Evolutionary conservation across 2,113 vertebrate genomes (phyloP).

Genomic region (Hylia prasina): DNA sequence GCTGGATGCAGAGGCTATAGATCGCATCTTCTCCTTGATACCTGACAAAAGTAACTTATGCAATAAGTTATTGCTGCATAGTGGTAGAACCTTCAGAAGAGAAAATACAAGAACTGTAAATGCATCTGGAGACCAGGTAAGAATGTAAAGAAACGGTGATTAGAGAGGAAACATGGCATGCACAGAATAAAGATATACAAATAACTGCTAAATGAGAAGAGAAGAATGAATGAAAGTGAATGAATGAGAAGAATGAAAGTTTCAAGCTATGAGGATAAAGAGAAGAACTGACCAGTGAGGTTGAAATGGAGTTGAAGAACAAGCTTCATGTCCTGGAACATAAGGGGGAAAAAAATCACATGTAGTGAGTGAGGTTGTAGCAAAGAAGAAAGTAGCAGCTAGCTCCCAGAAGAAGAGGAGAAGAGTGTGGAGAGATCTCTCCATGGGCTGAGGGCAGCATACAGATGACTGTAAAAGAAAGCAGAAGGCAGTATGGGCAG

Average conservation of each 20-base stretch:
- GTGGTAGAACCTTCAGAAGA: conserved; percentile 59
- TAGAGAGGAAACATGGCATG: conserved; percentile 55
- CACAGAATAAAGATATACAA: conserved; percentile 42
- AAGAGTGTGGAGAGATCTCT: neutral
- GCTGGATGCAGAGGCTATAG: conserved; percentile 65
- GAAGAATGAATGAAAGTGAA: conserved; percentile 62
- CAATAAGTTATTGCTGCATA: conserved; percentile 60
- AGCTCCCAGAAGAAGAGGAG: conserved; percentile 19
- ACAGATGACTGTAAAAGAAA: neutral
- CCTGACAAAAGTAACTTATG: conserved; percentile 62
- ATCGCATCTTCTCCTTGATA: conserved; percentile 63
- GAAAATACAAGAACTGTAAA: conserved; percentile 56
- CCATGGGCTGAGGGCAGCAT: neutral
- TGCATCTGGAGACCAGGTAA: conserved; percentile 62
- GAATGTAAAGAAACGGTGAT: conserved; percentile 37
- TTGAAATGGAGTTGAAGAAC: conserved; percentile 54
- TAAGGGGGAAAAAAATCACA: neutral
- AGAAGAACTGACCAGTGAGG: conserved; percentile 59
- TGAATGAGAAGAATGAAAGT: conserved; percentile 66
- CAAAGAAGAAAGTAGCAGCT: conserved; percentile 17
- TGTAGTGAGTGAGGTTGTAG: neutral
- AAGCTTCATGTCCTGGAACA: neutral
- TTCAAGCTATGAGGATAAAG: conserved; percentile 40
- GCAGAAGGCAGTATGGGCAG: neutral
- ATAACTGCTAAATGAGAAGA: conserved; percentile 61